Conservation (phyloP, 2,797 vertebrate genomes). For the Lacerta agilis region DNA sequence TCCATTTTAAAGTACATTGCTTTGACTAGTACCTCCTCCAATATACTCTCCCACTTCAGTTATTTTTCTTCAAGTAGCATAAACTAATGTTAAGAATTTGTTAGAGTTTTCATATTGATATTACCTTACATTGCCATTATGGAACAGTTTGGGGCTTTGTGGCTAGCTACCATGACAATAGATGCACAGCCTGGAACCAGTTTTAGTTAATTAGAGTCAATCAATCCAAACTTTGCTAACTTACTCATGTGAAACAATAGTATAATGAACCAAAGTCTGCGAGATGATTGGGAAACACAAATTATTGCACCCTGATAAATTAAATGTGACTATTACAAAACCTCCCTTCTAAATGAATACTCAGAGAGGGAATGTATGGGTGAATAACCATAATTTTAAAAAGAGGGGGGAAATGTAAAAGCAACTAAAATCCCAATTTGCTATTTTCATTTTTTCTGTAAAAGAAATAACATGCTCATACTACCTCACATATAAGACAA, state of each 20-base stretch:
- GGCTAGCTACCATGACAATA: slow-evolving; percentile 99
- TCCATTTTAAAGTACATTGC: slow-evolving; percentile 20
- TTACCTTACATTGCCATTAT: slow-evolving; percentile 79
- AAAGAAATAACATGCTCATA: slow-evolving; percentile 58
- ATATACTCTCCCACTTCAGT: slow-evolving; percentile 19
- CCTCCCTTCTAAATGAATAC: slow-evolving; percentile 81
- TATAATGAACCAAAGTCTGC: slow-evolving; percentile 99
- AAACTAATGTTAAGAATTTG: slow-evolving; percentile 77
- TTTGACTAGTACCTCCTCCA: slow-evolving; percentile 58
- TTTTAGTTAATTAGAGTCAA: slow-evolving; percentile 99
- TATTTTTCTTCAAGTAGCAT: slow-evolving; percentile 73
- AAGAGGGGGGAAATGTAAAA: slow-evolving; percentile 68
- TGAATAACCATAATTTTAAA: slow-evolving; percentile 82
- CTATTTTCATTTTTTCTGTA: slow-evolving; percentile 62
- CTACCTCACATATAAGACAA: slow-evolving; percentile 6
- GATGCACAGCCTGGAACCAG: slow-evolving; percentile 99
- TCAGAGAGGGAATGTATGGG: slow-evolving; percentile 74
- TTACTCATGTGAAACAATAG: slow-evolving; percentile 99
- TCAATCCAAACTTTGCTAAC: slow-evolving; percentile 99
- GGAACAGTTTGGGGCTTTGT: slow-evolving; percentile 88
- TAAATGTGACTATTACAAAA: slow-evolving; percentile 86
- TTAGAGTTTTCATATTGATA: slow-evolving; percentile 80
- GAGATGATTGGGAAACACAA: slow-evolving; percentile 99
- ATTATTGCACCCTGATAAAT: slow-evolving; percentile 91
- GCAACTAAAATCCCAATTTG: slow-evolving; percentile 62